Evolutionary conservation across 2,113 vertebrate species (phyloP), one percentile per base, ranked within the genome.

Genomic region (Ctenomys sociabilis): DNA sequence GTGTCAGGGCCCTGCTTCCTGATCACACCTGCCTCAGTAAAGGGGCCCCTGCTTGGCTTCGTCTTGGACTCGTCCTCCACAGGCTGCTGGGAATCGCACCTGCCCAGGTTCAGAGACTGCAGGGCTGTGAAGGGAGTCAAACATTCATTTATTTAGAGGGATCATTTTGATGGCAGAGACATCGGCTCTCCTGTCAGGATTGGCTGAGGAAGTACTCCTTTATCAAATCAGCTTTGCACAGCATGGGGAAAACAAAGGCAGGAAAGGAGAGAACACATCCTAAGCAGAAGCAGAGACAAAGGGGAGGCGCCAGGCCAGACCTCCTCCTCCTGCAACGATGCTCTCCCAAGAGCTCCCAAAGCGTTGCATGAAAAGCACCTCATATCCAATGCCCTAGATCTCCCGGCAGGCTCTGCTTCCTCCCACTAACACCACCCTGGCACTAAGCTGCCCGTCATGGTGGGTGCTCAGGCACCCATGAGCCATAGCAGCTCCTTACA

Each of bases 1-100:
- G 49, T 8, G 7, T 32, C 45, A 80, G 45, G 30, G 8, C 32
- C 26, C 77, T 30, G 4, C 61, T 54, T 80, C 32, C 85, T 45
- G 57, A 70, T 19, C 28, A 5, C n/a, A 22, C 45, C 1, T 2
- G 26, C 1, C 1, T n/a, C 14, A 57, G 64, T 59, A 35, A 22
- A 16, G 26, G 85, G 37, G 43, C 70, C 83, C 94, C 88, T 61
- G 66, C 92, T 90, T 37, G 37, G 13, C 91, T 94, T 94, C 75
- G 45, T 77, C 77, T 63, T 22, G 24, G 35, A 6, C 43, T 54
- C 49, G 61, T 92, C 30, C 49, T 85, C 66, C 12, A 4, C 1
- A 86, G 11, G 40, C n/a, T 40, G 19, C 43, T 61, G 52, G 90
- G 40, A 88, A 83, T 35, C 37, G 80, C 37, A 12, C 49, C 49